phyloP scores from a whole-genome alignment of 2,888 invertebrate species.

The Sepioteuthis lessoniana region DNA sequence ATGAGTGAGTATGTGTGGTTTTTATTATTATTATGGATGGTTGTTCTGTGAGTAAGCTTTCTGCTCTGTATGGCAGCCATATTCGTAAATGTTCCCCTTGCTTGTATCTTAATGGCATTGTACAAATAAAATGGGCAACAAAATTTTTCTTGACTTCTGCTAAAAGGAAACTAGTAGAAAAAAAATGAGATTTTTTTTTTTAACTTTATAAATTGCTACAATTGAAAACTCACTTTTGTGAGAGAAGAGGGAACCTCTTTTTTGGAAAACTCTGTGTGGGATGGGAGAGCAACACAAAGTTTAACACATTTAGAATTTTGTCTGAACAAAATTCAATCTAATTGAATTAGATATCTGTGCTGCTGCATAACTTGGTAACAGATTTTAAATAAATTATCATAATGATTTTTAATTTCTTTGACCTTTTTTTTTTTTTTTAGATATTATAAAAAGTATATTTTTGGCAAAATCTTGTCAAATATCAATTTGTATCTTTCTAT shows the following conservation, averaged over 20 bases:
- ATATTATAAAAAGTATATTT: too few species aligned
- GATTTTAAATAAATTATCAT: neutral
- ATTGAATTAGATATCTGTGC: neutral
- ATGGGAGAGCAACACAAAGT: neutral
- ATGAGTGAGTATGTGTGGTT: neutral
- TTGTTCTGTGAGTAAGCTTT: neutral
- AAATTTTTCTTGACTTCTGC: neutral
- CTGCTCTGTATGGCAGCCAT: constrained; percentile 33
- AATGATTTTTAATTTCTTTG: neutral
- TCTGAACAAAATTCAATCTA: neutral
- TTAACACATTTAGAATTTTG: neutral
- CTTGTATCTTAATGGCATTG: neutral
- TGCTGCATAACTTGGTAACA: neutral
- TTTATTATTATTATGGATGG: neutral
- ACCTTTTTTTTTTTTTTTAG: too few species aligned
- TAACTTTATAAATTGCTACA: neutral
- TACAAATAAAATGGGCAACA: neutral
- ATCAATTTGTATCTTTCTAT: too few species aligned
- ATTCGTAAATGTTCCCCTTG: neutral
- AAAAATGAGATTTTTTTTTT: neutral
- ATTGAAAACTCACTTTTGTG: neutral
- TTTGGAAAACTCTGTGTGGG: neutral
- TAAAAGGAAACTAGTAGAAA: neutral
- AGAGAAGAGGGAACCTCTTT: neutral
- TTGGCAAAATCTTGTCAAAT: too few species aligned